Conservation (phyloP, 1,140 invertebrate genomes). For the Pantala flavescens region DNA sequence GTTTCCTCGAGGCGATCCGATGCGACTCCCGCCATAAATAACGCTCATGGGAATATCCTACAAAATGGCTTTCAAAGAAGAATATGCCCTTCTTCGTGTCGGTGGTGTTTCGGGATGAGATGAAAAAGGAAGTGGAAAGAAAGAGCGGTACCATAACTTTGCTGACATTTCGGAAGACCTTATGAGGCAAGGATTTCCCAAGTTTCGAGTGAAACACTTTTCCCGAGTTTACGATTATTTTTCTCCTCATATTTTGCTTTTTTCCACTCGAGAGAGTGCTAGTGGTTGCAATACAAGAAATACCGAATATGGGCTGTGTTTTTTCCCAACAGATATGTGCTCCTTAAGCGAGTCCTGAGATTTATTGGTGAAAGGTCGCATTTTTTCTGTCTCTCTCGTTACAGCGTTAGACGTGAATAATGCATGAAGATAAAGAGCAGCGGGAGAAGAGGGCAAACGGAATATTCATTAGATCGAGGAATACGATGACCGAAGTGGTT, state of each 20-base stretch:
- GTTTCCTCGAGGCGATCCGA: conserved; percentile 2
- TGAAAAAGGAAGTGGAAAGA: not conserved
- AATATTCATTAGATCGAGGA: no score
- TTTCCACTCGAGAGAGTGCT: no score
- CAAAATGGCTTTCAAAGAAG: conserved; percentile 6
- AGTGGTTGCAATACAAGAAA: no score
- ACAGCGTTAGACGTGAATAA: no score
- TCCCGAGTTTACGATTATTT: conserved; percentile 2
- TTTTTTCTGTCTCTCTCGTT: not conserved
- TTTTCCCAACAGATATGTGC: no score
- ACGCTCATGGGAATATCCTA: not conserved
- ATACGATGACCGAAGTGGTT: no score
- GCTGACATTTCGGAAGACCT: not conserved
- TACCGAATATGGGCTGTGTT: no score
- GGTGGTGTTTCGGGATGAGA: not conserved
- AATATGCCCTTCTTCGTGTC: not conserved
- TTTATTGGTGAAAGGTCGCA: no score
- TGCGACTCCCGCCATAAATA: not conserved
- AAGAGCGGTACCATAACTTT: not conserved
- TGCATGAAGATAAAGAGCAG: no score
- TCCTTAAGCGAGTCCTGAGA: no score
- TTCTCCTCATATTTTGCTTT: not conserved
- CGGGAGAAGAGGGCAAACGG: no score
- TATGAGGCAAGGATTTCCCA: not conserved
- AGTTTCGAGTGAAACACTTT: not conserved